Evolutionary conservation across 2,113 vertebrate species (phyloP), one percentile per base, ranked within the genome.

Genomic region (Theristicus caerulescens): DNA sequence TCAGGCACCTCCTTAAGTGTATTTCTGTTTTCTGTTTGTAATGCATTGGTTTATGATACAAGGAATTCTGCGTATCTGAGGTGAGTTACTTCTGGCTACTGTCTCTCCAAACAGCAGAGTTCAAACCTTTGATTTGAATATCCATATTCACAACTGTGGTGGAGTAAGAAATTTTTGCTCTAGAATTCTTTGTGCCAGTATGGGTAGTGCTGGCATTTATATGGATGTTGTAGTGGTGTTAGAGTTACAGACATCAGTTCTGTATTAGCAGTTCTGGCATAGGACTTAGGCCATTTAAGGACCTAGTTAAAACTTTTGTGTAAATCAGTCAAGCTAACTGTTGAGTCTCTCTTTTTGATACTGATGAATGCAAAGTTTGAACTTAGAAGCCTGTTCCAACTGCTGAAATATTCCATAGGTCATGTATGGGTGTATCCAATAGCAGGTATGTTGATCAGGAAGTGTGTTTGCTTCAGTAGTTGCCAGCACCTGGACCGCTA

Each of bases 341-440:
- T 42, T 62, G 61, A 54, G 40, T 47, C 15, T 49, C 32, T 32
- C 46, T 40, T 86, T 61, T 69, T 86, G 40, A 3, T 74, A 55
- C 54, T 69, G 49, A 54, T 42, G 40, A 46, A 44, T 54, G 38
- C 47, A 61, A 61, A 76, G 40, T 20, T 46, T 54, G 27, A 66
- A 38, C 10, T 54, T 40, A 59, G 27, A 76, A 61, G 34, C 54
- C 47, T 34, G 13, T 38, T 67, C 12, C 3, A 1, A 18, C 29
- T 11, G 4, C 61, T 67, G 34, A 65, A 72, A 46, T 34, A 8
- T 79, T 65, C 18, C 29, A 17, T 42, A 22, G 67, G 17, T 74
- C 51, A 9, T 0, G 0, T 32, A 13, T 25, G n/a, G 18, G 1
- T 82, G 9, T 59, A 10, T 54, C 6, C 13, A n/a, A 11, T n/a